Conservation (phyloP, 1,140 invertebrate species). For the Anastrepha obliqua region DNA sequence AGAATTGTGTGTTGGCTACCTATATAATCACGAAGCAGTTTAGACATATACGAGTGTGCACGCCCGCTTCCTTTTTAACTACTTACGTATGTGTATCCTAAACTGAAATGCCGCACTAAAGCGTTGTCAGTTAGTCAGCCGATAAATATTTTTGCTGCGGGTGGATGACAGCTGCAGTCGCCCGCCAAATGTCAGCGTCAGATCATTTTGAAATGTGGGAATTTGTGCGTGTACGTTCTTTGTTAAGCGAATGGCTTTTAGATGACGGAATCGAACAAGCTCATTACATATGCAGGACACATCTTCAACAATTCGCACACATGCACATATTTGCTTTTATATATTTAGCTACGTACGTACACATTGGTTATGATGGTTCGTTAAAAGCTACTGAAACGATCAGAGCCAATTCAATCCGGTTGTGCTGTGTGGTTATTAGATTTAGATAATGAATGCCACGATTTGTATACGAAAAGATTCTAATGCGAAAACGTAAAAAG, state of each 20-base stretch:
- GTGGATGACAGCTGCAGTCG: background rate
- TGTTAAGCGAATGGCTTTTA: conserved; percentile 37
- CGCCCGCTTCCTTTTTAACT: background rate
- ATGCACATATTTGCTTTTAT: background rate
- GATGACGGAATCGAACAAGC: background rate
- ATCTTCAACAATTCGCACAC: background rate
- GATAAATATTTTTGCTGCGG: conserved; percentile 25
- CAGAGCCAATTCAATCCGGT: background rate
- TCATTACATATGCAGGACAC: background rate
- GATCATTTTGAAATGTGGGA: background rate
- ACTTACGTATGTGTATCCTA: background rate
- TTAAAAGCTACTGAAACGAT: background rate
- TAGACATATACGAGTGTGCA: background rate
- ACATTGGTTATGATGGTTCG: background rate
- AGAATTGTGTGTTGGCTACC: background rate
- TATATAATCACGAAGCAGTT: conserved; percentile 24
- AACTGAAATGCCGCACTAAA: background rate
- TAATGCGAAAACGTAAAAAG: too few species aligned
- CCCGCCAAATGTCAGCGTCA: background rate
- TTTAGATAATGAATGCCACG: too few species aligned
- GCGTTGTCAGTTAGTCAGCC: conserved; percentile 20
- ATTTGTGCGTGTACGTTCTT: background rate
- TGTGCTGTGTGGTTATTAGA: background rate
- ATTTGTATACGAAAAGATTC: background rate
- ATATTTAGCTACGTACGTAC: background rate